Evolutionary conservation across 1,140 invertebrate genomes (phyloP).

Genomic region (Caenorhabditis brenneri): DNA sequence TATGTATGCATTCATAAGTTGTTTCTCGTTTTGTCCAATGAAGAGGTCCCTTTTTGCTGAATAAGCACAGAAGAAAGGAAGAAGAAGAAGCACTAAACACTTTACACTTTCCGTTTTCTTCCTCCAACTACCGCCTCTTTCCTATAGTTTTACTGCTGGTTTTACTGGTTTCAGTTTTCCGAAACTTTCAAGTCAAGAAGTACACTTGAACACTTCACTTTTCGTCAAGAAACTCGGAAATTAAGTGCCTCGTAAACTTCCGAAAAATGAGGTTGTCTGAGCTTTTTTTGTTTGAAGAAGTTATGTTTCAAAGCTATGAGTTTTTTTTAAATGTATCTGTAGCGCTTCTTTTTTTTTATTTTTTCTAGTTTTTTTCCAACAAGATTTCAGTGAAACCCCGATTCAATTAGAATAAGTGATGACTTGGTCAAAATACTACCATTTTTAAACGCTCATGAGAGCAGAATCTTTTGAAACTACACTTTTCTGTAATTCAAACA

Average conservation of each 20-base stretch:
- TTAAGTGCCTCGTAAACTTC: background rate
- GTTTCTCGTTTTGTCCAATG: conserved; percentile 5
- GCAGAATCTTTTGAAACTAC: too few relatives aligned
- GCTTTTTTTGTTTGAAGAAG: too few relatives aligned
- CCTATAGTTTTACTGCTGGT: conserved; percentile 2
- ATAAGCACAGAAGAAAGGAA: background rate
- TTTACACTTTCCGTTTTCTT: conserved; percentile 24
- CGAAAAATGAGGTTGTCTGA: too few relatives aligned
- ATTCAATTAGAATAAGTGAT: too few relatives aligned
- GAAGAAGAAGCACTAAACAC: conserved; percentile 25
- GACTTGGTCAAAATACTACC: too few relatives aligned
- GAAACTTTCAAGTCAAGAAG: background rate
- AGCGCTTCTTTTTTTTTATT: too few relatives aligned
- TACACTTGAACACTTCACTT: background rate
- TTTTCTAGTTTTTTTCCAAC: too few relatives aligned
- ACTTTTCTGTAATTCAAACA: too few relatives aligned
- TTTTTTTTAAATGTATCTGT: too few relatives aligned
- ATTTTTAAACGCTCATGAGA: too few relatives aligned
- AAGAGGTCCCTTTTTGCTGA: conserved; percentile 10
- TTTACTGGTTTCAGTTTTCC: conserved; percentile 33
- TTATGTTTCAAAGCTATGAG: too few relatives aligned
- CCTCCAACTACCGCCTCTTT: background rate
- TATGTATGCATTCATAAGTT: conserved; percentile 40
- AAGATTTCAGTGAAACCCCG: too few relatives aligned
- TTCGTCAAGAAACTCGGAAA: background rate